Evolutionary conservation across 1,140 invertebrate genomes (phyloP).

Genomic region (Himalopsyche phryganea): DNA sequence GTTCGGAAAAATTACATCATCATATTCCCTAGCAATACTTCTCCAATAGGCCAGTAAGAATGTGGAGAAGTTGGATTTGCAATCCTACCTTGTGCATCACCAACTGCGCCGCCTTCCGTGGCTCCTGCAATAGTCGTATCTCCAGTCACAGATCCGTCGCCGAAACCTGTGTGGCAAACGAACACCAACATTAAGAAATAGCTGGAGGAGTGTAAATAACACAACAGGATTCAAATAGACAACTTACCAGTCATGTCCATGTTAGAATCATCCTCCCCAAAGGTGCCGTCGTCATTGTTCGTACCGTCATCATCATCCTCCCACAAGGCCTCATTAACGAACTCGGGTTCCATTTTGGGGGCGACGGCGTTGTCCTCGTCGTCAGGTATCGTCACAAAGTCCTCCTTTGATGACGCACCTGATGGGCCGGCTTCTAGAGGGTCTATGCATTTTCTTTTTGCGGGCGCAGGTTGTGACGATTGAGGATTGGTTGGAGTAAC

Average conservation of each 20-base stretch:
- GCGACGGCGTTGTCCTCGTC: constrained; percentile 52
- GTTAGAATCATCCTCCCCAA: constrained; percentile 54
- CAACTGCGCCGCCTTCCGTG: constrained; percentile 51
- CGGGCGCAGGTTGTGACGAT: constrained; percentile 53
- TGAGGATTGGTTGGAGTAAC: constrained; percentile 54
- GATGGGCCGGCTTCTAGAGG: constrained; percentile 53
- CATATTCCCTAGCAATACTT: background rate
- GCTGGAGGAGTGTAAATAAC: background rate
- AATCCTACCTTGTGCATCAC: constrained; percentile 57
- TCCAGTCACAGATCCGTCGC: constrained; percentile 51
- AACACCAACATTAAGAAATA: background rate
- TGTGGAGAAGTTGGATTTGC: constrained; percentile 31
- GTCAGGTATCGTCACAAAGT: constrained; percentile 54
- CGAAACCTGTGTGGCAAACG: constrained; percentile 42
- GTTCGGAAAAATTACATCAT: constrained; percentile 3
- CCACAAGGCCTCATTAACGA: constrained; percentile 53
- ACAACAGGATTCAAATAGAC: background rate
- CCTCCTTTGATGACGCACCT: constrained; percentile 49
- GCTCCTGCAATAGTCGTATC: constrained; percentile 49
- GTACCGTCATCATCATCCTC: constrained; percentile 53
- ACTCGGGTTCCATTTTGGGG: constrained; percentile 56
- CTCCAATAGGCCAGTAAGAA: background rate
- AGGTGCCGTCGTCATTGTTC: constrained; percentile 54
- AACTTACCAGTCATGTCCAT: constrained; percentile 54
- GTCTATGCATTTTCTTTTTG: constrained; percentile 54